Conservation (phyloP, 2,888 invertebrate species). For the Stenodera caucasica region DNA sequence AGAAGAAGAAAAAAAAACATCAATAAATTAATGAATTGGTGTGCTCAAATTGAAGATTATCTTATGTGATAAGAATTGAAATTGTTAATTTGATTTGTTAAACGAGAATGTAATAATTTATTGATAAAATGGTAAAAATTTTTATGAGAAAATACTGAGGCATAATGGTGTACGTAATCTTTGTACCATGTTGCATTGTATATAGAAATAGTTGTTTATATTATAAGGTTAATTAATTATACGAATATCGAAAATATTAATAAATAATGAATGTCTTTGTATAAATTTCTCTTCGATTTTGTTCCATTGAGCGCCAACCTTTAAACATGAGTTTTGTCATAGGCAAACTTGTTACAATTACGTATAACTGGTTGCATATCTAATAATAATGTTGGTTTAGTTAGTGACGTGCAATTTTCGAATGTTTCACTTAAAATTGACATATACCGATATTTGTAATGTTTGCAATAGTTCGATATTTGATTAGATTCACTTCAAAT, state of each 20-base stretch:
- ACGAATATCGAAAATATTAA: constrained; percentile 56
- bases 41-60: constrained; percentile 30
- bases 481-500: too few relatives aligned
- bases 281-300: constrained; percentile 39
- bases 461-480: too few relatives aligned
- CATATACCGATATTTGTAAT: too few relatives aligned
- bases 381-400: too few relatives aligned
- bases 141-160: constrained; percentile 42
- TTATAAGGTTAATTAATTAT: constrained; percentile 52
- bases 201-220: constrained; percentile 58
- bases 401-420: too few relatives aligned
- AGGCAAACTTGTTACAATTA: too few relatives aligned
- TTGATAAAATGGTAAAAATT: constrained; percentile 39
- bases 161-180: constrained; percentile 51
- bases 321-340: too few relatives aligned
- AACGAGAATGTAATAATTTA: constrained; percentile 41
- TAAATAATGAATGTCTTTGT: constrained; percentile 58
- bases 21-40: constrained; percentile 33
- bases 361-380: too few relatives aligned
- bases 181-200: constrained; percentile 57
- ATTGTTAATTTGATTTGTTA: constrained; percentile 48
- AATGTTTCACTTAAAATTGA: too few relatives aligned
- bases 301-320: too few relatives aligned
- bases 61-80: constrained; percentile 48
- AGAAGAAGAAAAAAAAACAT: background rate